phyloP scores from a whole-genome alignment of 2,888 invertebrate species.

The Acleris cristana region DNA sequence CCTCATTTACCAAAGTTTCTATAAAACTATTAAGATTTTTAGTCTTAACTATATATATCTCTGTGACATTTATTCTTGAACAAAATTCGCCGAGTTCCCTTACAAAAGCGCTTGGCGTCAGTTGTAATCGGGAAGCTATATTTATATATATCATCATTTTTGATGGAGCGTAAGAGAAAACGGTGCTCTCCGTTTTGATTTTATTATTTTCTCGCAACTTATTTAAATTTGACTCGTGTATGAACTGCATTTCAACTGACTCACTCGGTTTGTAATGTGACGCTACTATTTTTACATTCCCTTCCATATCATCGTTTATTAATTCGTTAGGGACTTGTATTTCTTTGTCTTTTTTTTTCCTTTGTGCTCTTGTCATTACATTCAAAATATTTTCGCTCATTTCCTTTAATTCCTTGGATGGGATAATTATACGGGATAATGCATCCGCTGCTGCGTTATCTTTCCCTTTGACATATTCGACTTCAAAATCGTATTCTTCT shows the following conservation, averaged over 20 bases:
- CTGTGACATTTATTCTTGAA: background rate
- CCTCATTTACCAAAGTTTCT: background rate
- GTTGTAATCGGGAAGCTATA: background rate
- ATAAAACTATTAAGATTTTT: conserved; percentile 2
- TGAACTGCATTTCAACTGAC: too few species aligned
- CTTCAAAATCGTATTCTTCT: conserved; percentile 35
- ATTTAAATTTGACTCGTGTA: too few species aligned
- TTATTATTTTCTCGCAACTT: background rate
- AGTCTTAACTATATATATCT: conserved; percentile 6
- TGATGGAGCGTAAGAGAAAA: background rate
- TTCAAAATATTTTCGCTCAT: conserved; percentile 21
- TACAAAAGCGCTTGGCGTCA: conserved; percentile 6
- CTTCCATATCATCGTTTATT: background rate
- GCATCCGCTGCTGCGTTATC: conserved; percentile 40
- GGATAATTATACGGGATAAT: conserved; percentile 36
- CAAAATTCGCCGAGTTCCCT: background rate
- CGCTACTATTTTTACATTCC: background rate
- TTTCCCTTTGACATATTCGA: conserved; percentile 39
- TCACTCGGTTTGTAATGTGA: background rate
- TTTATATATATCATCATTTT: conserved; percentile 12
- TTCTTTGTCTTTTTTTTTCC: conserved; percentile 11
- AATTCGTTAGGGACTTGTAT: background rate
- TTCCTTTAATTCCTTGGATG: conserved; percentile 38
- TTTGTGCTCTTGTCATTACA: conserved; percentile 27
- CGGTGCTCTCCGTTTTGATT: background rate